These are phyloP conservation scores for Clusia tigrina DNA, from an alignment of 2,888 invertebrate genomes.

Conservation along the genomic window DNA sequence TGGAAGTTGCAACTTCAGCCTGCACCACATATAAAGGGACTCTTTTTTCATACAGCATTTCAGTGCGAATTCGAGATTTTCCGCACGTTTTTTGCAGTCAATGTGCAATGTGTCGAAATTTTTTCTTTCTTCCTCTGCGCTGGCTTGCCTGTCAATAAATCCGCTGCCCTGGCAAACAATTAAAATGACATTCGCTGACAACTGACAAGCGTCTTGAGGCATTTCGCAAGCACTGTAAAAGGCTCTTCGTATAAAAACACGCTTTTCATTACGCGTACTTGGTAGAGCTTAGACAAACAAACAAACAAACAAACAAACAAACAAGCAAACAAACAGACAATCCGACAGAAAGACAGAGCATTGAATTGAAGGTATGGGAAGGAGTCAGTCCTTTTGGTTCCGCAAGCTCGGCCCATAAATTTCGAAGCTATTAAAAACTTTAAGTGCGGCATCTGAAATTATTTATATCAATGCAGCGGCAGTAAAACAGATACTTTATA, in stretches of 20 bases:
- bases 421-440: conserved; percentile 16
- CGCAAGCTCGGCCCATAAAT: conserved; percentile 20
- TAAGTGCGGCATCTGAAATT: conserved; percentile 17
- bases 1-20: not conserved
- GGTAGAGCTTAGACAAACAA: not conserved
- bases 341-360: not conserved
- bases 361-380: not conserved
- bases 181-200: conserved; percentile 42
- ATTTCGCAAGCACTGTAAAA: not conserved
- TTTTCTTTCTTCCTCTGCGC: not conserved
- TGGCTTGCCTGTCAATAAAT: conserved; percentile 32
- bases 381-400: conserved; percentile 16
- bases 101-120: conserved; percentile 2
- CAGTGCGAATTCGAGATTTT: not conserved
- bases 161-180: conserved; percentile 36
- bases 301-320: too few relatives aligned
- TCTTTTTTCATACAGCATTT: not conserved
- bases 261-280: not conserved
- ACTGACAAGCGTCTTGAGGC: conserved; percentile 27
- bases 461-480: conserved; percentile 36
- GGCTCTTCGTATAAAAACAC: not conserved
- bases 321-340: conserved; percentile 5
- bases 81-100: conserved; percentile 8
- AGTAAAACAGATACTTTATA: conserved; percentile 43
- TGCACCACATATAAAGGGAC: not conserved